Conservation (phyloP, 2,888 invertebrate species). For the Eupithecia tripunctaria region DNA sequence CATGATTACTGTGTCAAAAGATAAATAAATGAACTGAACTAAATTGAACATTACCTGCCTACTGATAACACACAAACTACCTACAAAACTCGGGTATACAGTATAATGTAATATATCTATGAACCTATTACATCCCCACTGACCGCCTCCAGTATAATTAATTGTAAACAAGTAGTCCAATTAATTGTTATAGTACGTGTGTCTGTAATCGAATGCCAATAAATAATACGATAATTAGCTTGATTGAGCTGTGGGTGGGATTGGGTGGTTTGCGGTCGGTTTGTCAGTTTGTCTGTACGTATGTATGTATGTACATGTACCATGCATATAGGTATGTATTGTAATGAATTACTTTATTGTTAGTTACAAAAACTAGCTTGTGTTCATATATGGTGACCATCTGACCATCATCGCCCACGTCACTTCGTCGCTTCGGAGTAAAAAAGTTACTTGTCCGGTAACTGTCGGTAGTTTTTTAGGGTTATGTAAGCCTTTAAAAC, state of each 20-base stretch:
- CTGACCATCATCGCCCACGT: not conserved
- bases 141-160: slow-evolving; percentile 18
- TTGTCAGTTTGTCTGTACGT: not conserved
- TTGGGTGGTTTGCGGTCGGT: slow-evolving; percentile 15
- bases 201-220: slow-evolving; percentile 18
- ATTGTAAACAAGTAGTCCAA: slow-evolving; percentile 20
- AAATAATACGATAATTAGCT: slow-evolving; percentile 29
- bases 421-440: too few relatives aligned
- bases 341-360: not conserved
- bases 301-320: not conserved
- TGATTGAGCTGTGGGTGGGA: slow-evolving; percentile 22
- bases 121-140: not conserved
- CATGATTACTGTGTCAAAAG: too few relatives aligned
- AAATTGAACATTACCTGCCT: too few relatives aligned
- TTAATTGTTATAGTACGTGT: slow-evolving; percentile 7
- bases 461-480: too few relatives aligned
- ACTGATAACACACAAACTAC: too few relatives aligned
- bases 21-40: too few relatives aligned
- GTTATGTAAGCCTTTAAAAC: too few relatives aligned
- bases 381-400: not conserved
- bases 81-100: too few relatives aligned
- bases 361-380: not conserved
- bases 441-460: too few relatives aligned
- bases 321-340: too few relatives aligned
- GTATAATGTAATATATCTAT: not conserved